Percentiles rank a stretch among this genome's conserved stretches.
Evolutionary conservation across 2,113 vertebrate species (phyloP).

Genomic region (Erpornis zantholeuca): DNA sequence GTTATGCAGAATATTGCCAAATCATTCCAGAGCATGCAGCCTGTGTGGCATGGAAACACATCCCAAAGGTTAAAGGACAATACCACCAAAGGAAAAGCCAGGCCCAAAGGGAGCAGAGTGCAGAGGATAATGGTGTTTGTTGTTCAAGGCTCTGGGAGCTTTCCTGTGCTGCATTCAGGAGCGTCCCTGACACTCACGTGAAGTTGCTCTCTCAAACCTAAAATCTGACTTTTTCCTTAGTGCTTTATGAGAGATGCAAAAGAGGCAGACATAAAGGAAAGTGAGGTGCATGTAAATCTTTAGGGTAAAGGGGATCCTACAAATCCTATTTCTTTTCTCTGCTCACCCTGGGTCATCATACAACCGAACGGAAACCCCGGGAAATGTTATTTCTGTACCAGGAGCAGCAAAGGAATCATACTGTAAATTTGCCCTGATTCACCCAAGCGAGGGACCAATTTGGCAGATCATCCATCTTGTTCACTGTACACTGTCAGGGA

Average conservation of each 20-base stretch:
- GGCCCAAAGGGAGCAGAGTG: background rate
- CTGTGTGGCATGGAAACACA: background rate
- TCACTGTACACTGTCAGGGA: conserved; percentile 78
- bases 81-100: background rate
- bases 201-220: background rate
- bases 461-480: conserved; percentile 84
- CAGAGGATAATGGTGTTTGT: background rate
- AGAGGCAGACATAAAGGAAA: background rate
- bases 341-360: conserved; percentile 59
- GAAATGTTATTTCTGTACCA: conserved; percentile 72
- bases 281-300: conserved; percentile 41
- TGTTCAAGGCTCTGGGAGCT: background rate
- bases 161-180: background rate
- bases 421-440: conserved; percentile 78
- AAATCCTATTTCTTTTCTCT: conserved; percentile 63
- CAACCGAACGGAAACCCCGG: conserved; percentile 52
- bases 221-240: background rate
- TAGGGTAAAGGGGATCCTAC: conserved; percentile 45
- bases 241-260: conserved; percentile 19
- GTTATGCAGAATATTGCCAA: background rate
- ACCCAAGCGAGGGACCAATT: conserved; percentile 74
- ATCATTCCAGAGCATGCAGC: background rate
- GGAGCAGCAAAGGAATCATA: conserved; percentile 65
- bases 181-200: background rate
- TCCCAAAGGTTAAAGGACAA: background rate